Percentiles rank a stretch among this genome's conserved stretches.
Conservation (phyloP, 2,888 invertebrate genomes). For the Caenorhabditis afra region DNA sequence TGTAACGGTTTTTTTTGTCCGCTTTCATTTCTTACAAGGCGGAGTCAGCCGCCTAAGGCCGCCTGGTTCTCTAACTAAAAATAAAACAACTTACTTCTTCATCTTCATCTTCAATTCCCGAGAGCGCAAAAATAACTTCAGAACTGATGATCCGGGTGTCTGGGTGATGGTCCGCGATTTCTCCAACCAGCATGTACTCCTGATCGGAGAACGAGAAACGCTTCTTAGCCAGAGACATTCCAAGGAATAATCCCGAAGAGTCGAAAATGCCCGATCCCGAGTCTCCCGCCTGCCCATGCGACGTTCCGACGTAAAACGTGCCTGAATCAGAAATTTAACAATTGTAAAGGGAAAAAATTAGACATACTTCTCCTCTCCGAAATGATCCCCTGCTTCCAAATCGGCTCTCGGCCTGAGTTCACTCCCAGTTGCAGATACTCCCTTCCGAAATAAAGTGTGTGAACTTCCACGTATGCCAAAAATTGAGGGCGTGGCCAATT, state of each 20-base stretch:
- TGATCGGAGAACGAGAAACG: not conserved
- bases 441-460: slow-evolving; percentile 3
- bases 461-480: too few relatives aligned
- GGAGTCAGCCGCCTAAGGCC: too few relatives aligned
- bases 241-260: slow-evolving; percentile 15
- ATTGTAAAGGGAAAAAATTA: slow-evolving; percentile 23
- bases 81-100: slow-evolving; percentile 23
- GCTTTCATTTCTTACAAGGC: too few relatives aligned
- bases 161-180: slow-evolving; percentile 24
- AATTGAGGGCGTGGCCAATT: too few relatives aligned
- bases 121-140: slow-evolving; percentile 3
- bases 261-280: slow-evolving; percentile 10
- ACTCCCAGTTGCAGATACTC: slow-evolving; percentile 15
- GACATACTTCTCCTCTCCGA: slow-evolving; percentile 19
- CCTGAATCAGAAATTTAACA: slow-evolving; percentile 26
- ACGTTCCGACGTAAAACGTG: slow-evolving; percentile 4
- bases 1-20: too few relatives aligned
- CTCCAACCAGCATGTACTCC: slow-evolving; percentile 12
- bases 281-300: slow-evolving; percentile 10
- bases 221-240: slow-evolving; percentile 21
- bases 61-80: slow-evolving; percentile 26
- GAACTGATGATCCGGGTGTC: slow-evolving; percentile 16
- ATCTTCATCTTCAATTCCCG: slow-evolving; percentile 7
- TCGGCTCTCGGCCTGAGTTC: not conserved
- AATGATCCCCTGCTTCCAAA: slow-evolving; percentile 12